Evolutionary conservation across 1,140 invertebrate genomes (phyloP), one percentile per base, ranked within the genome.

Genomic region (Philopotamus ludificatus): DNA sequence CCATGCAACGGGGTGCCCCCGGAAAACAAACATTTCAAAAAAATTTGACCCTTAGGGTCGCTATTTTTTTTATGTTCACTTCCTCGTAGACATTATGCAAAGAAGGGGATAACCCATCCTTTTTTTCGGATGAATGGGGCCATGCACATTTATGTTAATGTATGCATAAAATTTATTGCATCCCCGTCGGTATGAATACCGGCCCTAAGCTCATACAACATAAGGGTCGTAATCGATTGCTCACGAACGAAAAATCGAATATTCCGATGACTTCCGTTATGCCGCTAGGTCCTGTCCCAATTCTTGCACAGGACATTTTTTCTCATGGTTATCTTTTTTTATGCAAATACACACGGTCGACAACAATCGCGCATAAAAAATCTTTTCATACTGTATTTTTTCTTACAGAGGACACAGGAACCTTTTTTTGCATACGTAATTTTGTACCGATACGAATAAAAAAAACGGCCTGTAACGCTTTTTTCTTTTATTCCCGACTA

Each of bases 81-180:
- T 66, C 60, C 64, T 55, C 41, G 21, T 41, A 64, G 68, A 63
- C 64, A 66, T 79, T 81, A 81, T 81, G 79, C 79, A 81, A 81
- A 81, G 25, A 80, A 80, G 79, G 79, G 76, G 76, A 76, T 67
- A 79, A 80, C 77, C 79, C 79, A 80, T 80, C 79, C 79, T 80
- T 79, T 80, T 80, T 81, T 79, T 80, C 79, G 77, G 76, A 78
- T 79, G 74, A 81, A 80, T 79, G 77, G 79, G 77, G 75, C 75
- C 72, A 79, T 79, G 77, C 78, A 80, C 74, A 79, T 80, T 59
- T 81, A 81, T 81, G 79, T 78, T 80, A 81, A 81, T 81, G 77
- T 76, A 75, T 73, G 79, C 79, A 81, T 80, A 80, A 78, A 79
- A 78, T 81, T 79, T 71, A 72, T 74, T 74, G 68, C 73, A 71